phyloP scores from a whole-genome alignment of 2,888 invertebrate species.

The Agriopis leucophaearia region DNA sequence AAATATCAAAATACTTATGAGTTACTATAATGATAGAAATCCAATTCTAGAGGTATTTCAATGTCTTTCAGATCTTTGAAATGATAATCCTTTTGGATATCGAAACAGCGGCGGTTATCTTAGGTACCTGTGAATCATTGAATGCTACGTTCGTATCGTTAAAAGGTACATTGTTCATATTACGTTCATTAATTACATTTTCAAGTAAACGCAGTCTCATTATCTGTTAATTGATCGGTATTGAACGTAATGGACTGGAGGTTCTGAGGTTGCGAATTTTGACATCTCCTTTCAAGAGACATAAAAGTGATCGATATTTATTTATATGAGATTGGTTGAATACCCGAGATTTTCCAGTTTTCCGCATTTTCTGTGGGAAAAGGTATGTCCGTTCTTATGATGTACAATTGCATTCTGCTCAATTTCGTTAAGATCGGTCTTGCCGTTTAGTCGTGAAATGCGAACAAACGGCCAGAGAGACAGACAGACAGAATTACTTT shows the following conservation, averaged over 20 bases:
- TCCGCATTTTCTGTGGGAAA: too few species aligned
- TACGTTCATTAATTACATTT: conserved; percentile 68
- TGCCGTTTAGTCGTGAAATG: too few species aligned
- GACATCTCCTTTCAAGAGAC: conserved; percentile 12
- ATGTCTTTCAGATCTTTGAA: conserved; percentile 3
- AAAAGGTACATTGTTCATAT: conserved; percentile 25
- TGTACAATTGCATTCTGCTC: too few species aligned
- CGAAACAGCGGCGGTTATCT: conserved; percentile 30
- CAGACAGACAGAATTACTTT: too few species aligned
- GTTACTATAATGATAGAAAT: background rate
- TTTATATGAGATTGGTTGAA: too few species aligned
- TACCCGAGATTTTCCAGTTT: too few species aligned
- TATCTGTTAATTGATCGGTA: conserved; percentile 68
- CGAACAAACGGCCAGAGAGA: too few species aligned
- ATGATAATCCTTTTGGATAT: conserved; percentile 20
- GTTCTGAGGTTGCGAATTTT: conserved; percentile 17
- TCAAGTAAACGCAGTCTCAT: conserved; percentile 67
- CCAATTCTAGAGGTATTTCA: background rate
- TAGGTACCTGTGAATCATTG: conserved; percentile 46
- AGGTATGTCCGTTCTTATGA: too few species aligned
- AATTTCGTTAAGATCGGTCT: too few species aligned
- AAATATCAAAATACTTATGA: background rate
- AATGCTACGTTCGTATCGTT: conserved; percentile 43
- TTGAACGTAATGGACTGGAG: conserved; percentile 33
- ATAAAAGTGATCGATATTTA: background rate